phyloP scores from a whole-genome alignment of 2,113 vertebrate genomes.

The Saguinus midas region DNA sequence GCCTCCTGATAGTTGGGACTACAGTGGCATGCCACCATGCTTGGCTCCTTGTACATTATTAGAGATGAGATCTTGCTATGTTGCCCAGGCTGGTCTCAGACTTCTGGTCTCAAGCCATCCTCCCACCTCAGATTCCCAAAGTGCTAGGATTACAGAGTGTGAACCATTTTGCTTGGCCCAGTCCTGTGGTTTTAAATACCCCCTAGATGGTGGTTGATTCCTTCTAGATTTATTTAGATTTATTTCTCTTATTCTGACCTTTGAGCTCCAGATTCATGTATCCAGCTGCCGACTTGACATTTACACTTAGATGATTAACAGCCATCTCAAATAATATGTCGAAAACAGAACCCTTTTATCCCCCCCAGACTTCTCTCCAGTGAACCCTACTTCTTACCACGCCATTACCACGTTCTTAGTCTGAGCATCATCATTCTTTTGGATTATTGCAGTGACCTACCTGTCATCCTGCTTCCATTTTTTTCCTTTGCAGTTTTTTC shows the following conservation, averaged over 20 bases:
- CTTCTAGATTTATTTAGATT: background rate
- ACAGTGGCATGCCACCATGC: no score
- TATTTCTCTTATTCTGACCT: conserved; percentile 24
- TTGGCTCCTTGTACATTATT: no score
- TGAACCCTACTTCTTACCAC: background rate
- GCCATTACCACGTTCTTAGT: background rate
- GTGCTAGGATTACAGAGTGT: no score
- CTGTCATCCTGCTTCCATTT: background rate
- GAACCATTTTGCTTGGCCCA: no score
- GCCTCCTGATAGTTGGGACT: no score
- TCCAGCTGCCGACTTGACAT: background rate
- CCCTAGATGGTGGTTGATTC: background rate
- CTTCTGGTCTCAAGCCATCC: no score
- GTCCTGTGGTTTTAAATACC: background rate
- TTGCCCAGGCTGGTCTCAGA: no score
- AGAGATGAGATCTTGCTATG: no score
- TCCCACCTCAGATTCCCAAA: no score
- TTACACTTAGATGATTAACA: conserved; percentile 24
- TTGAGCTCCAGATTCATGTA: conserved; percentile 9
- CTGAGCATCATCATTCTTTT: background rate
- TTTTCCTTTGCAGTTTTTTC: background rate
- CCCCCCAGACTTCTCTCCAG: background rate
- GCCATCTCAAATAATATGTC: background rate
- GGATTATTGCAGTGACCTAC: background rate
- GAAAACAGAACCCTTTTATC: background rate